phyloP scores from a whole-genome alignment of 1,140 invertebrate species.

The Drosophila serrata region DNA sequence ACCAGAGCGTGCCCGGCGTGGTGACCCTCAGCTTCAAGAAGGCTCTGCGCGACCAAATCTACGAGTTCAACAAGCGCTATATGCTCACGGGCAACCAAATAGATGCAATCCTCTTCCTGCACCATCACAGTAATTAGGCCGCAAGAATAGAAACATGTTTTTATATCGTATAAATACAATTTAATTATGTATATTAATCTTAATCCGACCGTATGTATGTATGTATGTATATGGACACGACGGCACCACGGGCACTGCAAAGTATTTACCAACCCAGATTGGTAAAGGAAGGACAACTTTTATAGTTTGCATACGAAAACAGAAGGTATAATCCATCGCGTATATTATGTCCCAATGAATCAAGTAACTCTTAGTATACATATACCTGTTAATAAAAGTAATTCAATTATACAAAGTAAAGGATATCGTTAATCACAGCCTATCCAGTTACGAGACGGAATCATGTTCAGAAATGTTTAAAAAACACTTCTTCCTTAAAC shows the following conservation, averaged over 20 bases:
- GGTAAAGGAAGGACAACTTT: constrained; percentile 7
- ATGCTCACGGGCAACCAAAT: constrained; percentile 77
- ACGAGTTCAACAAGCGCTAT: constrained; percentile 73
- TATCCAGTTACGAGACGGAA: too few species aligned
- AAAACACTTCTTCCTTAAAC: neutral
- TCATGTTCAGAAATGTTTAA: neutral
- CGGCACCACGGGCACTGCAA: constrained; percentile 27
- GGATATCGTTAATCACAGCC: neutral
- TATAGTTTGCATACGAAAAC: neutral
- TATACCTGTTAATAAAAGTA: constrained; percentile 33
- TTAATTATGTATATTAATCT: constrained; percentile 20
- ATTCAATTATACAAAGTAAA: constrained; percentile 11
- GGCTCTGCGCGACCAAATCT: constrained; percentile 71
- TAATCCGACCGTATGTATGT: constrained; percentile 29
- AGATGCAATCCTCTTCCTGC: constrained; percentile 77
- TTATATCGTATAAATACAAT: constrained; percentile 33
- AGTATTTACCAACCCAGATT: neutral
- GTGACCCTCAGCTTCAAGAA: constrained; percentile 80
- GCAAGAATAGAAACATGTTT: constrained; percentile 16
- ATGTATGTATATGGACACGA: constrained; percentile 29
- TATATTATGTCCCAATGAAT: constrained; percentile 18
- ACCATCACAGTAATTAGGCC: constrained; percentile 60
- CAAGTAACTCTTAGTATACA: neutral
- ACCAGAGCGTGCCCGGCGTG: constrained; percentile 80
- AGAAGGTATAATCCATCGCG: neutral